Conservation (phyloP, 64 coral and sea anemone species). For the Trachythela sp. region DNA sequence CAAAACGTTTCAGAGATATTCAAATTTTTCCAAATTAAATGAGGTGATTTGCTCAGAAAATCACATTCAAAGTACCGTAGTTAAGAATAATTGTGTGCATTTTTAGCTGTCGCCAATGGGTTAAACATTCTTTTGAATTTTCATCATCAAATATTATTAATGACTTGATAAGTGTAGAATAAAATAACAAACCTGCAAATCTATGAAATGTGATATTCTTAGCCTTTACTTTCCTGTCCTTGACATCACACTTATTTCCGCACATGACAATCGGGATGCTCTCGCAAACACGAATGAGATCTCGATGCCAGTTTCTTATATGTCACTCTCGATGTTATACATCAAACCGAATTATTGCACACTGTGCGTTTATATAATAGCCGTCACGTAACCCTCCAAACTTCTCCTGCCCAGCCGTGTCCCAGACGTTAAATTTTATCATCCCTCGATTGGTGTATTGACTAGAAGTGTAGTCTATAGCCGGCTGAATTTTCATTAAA, state of each 20-base stretch:
- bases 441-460: constrained; percentile 65
- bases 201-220: constrained; percentile 78
- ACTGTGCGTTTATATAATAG: constrained; percentile 73
- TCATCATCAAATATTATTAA: no score
- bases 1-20: no score
- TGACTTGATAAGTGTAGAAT: neutral
- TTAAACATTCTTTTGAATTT: no score
- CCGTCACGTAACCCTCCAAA: constrained; percentile 81
- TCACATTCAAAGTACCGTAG: no score
- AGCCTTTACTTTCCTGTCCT: constrained; percentile 82
- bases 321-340: constrained; percentile 73
- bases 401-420: constrained; percentile 80
- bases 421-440: constrained; percentile 75
- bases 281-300: constrained; percentile 72
- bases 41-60: no score
- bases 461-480: no score
- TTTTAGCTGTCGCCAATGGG: no score
- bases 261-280: constrained; percentile 77
- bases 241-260: constrained; percentile 82
- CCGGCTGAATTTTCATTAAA: no score
- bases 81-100: no score
- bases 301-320: constrained; percentile 84
- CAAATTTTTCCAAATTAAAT: no score
- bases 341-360: constrained; percentile 92
- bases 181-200: constrained; percentile 54